Evolutionary conservation across 2,797 vertebrate species (phyloP).

Genomic region (Gallinago solitaria): DNA sequence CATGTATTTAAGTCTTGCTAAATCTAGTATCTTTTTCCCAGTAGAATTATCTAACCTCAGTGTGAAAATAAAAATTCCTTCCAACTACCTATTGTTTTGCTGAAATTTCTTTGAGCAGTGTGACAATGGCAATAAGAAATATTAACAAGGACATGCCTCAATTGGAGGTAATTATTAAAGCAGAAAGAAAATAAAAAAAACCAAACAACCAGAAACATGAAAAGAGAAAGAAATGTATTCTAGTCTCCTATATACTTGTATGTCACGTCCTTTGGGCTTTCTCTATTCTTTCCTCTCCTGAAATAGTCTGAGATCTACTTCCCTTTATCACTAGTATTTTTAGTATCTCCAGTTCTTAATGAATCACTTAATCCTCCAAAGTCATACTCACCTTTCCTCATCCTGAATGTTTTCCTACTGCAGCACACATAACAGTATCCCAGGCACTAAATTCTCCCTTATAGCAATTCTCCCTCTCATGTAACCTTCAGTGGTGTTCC

Average conservation of each 20-base stretch:
- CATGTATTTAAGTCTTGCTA: background rate
- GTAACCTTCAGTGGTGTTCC: background rate
- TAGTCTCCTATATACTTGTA: background rate
- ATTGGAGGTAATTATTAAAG: background rate
- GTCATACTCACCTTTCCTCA: background rate
- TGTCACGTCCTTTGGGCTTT: background rate
- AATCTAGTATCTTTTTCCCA: background rate
- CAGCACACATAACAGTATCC: background rate
- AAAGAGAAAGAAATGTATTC: background rate
- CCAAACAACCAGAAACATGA: background rate
- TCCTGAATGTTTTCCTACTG: background rate
- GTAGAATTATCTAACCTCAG: background rate
- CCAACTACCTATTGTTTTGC: background rate
- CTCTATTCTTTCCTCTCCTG: background rate
- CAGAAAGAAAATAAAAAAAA: background rate
- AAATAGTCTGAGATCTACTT: background rate
- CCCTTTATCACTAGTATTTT: background rate
- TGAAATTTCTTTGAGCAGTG: background rate
- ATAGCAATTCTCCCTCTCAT: accelerated
- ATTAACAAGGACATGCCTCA: background rate
- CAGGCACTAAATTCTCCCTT: background rate
- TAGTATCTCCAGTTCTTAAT: background rate
- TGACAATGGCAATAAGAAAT: background rate
- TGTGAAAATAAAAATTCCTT: background rate
- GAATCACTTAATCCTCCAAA: background rate